Evolutionary conservation across 2,797 vertebrate species (phyloP), one percentile per base, ranked within the genome.

Genomic region (Nyctibius grandis): DNA sequence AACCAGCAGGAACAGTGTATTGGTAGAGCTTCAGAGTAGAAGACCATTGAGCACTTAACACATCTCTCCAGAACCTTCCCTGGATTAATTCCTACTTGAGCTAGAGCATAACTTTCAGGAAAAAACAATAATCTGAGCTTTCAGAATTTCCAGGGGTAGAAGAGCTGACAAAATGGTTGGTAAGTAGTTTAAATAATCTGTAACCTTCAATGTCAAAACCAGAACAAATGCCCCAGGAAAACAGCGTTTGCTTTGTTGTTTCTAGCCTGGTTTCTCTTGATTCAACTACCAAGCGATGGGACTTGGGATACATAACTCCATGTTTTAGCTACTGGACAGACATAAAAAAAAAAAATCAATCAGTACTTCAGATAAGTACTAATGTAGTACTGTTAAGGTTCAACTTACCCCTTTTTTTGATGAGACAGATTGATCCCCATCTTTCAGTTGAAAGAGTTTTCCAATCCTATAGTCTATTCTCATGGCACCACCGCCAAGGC

Each of bases 31-130:
- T 87, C 50, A 42, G 75, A 75, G 47, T 28, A 34, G 57, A 78
- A 85, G 45, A 38, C 57, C 72, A 53, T 63, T 20, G 69, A 78
- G n/a, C 33, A 18, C 19, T 61, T 93, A 60, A 45, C 1, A 1
- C 11, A n/a, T 53, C 42, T 61, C 4, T 3, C 33, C 21, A 57
- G 29, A 57, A 44, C 0, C 2, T 74, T 84, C 5, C 18, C 29
- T 81, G 63, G 56, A 28, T 94, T 86, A 78, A 84, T 78, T 88
- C 38, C 63, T 85, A 21, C 54, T 82, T 82, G 34, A 92, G 51
- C 53, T 79, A 64, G 22, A 78, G 45, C 4, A 3, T 64, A 74
- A 65, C 18, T 83, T 92, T 75, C 38, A 25, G 28, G 6, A 1
- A 9, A 40, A 57, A 68, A 50, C 68, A 53, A 75, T 4, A 61